phyloP scores from a whole-genome alignment of 2,113 vertebrate genomes.

The Festucalex cinctus region DNA sequence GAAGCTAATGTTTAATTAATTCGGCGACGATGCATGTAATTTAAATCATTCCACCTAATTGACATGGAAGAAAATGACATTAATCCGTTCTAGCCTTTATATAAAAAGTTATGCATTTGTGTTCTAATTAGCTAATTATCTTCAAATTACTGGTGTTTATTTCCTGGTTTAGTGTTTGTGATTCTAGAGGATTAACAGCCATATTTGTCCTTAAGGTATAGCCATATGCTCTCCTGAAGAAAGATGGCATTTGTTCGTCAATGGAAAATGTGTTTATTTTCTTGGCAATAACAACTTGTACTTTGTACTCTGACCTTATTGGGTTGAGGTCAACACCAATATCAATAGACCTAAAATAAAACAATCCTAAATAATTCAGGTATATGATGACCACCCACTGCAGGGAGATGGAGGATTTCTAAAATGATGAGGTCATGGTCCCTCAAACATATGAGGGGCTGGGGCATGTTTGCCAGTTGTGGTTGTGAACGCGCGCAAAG shows the following conservation, averaged over 20 bases:
- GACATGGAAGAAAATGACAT: no score
- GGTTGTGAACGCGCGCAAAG: not conserved
- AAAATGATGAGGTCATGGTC: conserved; percentile 58
- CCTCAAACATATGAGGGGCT: conserved; percentile 27
- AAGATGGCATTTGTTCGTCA: not conserved
- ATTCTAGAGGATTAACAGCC: no score
- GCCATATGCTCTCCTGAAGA: not conserved
- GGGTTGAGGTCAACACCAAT: conserved; percentile 56
- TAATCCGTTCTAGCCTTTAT: no score
- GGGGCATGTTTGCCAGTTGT: conserved; percentile 9
- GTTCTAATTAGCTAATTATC: no score
- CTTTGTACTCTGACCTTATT: no score
- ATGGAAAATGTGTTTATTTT: not conserved
- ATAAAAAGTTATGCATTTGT: no score
- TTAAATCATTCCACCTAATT: no score
- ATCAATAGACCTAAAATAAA: conserved; percentile 50
- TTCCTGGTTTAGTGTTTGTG: no score
- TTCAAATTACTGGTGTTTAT: no score
- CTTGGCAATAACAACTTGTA: not conserved
- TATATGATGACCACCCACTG: conserved; percentile 29
- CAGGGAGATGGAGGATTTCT: conserved; percentile 20
- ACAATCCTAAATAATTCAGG: conserved; percentile 60
- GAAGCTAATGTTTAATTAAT: no score
- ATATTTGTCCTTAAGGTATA: not conserved
- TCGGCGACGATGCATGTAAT: no score